Evolutionary conservation across 2,888 invertebrate genomes (phyloP).

Genomic region (Sphaerophoria taeniata): DNA sequence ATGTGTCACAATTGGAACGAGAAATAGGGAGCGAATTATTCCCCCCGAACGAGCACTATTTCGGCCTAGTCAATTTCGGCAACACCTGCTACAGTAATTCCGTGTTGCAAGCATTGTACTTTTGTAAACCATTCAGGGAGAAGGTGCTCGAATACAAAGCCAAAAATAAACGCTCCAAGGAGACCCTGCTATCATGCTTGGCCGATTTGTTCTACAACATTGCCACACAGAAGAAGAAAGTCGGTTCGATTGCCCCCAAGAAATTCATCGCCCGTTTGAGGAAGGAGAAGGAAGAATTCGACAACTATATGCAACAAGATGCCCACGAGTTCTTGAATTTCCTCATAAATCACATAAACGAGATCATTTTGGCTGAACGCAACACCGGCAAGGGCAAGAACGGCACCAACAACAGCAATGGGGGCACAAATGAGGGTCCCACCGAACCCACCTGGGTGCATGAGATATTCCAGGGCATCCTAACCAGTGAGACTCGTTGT

Average conservation of each 20-base stretch:
- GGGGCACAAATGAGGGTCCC: slow-evolving; percentile 83
- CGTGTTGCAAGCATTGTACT: slow-evolving; percentile 99
- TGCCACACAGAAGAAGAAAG: slow-evolving; percentile 99
- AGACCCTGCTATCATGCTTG: slow-evolving; percentile 98
- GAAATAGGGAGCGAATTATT: slow-evolving; percentile 99
- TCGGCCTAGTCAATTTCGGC: slow-evolving; percentile 99
- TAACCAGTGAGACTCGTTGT: slow-evolving; percentile 99
- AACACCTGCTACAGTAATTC: slow-evolving; percentile 99
- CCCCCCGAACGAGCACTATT: slow-evolving; percentile 99
- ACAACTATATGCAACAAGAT: slow-evolving; percentile 99
- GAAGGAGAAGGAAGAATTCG: slow-evolving; percentile 99
- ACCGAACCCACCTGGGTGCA: slow-evolving; percentile 98
- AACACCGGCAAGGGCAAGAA: slow-evolving; percentile 78
- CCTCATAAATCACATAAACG: slow-evolving; percentile 98
- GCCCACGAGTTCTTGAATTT: slow-evolving; percentile 99
- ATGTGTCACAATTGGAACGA: slow-evolving; percentile 99
- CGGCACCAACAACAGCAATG: slow-evolving; percentile 43
- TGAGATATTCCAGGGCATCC: slow-evolving; percentile 99
- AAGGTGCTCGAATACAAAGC: slow-evolving; percentile 99
- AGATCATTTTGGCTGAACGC: slow-evolving; percentile 94
- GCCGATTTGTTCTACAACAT: slow-evolving; percentile 99
- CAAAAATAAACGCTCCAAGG: slow-evolving; percentile 97
- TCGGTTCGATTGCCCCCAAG: slow-evolving; percentile 99
- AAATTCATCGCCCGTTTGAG: slow-evolving; percentile 99
- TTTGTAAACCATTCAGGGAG: slow-evolving; percentile 99